These are phyloP conservation scores for Chiroxiphia lanceolata DNA, from an alignment of 2,797 vertebrate genomes.

Conservation along the genomic window DNA sequence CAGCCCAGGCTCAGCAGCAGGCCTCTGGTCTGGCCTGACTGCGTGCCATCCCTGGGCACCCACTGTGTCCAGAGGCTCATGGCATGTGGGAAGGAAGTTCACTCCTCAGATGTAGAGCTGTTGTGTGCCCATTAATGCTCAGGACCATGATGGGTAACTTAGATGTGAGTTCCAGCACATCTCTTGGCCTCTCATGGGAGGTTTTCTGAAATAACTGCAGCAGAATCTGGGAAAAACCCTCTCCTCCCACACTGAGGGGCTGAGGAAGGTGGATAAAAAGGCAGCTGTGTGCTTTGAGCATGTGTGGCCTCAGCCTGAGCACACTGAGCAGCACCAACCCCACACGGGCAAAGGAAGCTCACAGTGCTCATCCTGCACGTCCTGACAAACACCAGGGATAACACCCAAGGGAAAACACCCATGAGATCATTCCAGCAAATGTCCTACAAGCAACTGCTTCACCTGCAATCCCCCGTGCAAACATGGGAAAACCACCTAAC, in stretches of 20 bases:
- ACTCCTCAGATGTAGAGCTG: not conserved
- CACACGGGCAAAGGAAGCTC: not conserved
- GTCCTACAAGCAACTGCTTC: not conserved
- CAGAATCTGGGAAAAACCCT: not conserved
- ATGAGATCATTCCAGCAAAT: not conserved
- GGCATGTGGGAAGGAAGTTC: not conserved
- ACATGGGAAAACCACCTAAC: not conserved
- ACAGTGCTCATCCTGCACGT: not conserved
- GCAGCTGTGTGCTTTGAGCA: not conserved
- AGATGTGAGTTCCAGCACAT: not conserved
- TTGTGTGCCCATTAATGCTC: not conserved
- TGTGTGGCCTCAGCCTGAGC: not conserved
- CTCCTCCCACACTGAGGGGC: not conserved
- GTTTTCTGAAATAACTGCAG: not conserved
- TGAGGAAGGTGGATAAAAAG: not conserved
- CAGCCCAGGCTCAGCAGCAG: conserved; percentile 9
- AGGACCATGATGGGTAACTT: fast-evolving
- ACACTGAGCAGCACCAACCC: not conserved
- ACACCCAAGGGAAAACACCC: not conserved
- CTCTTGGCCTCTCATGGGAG: not conserved
- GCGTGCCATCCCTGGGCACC: not conserved
- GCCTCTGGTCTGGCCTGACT: not conserved
- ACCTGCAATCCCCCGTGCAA: not conserved
- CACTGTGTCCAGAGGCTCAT: not conserved
- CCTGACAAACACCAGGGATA: not conserved